Conservation (phyloP, 2,888 invertebrate genomes). For the Harpagoxenus sublaevis region DNA sequence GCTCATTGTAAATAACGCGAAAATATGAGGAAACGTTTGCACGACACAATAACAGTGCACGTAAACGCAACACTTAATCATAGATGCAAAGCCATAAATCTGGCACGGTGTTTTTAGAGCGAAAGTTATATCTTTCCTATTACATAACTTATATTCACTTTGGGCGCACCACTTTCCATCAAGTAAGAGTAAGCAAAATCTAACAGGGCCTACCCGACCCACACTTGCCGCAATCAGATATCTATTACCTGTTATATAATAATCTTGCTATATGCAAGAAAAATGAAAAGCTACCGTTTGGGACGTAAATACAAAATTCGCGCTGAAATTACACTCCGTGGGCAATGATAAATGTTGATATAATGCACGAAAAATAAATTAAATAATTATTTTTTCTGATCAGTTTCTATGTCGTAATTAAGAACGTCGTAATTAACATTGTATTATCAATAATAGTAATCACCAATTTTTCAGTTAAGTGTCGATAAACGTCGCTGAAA, state of each 20-base stretch:
- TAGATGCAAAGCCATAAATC: neutral
- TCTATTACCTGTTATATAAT: slow-evolving; percentile 11
- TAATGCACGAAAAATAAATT: neutral
- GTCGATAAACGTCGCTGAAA: neutral
- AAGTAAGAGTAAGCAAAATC: slow-evolving; percentile 12
- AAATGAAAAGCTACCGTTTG: neutral
- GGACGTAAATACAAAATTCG: neutral
- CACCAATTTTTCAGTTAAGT: neutral
- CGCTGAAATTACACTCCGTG: neutral
- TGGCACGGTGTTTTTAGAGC: neutral
- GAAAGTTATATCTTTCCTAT: neutral
- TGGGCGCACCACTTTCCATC: neutral
- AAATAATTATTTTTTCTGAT: neutral
- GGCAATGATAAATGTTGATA: neutral
- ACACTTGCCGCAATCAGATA: neutral
- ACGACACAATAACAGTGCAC: neutral
- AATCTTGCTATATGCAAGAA: neutral
- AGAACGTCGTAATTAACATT: neutral
- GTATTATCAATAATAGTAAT: neutral
- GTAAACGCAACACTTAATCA: neutral
- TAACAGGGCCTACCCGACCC: neutral
- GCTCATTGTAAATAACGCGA: neutral
- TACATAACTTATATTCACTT: neutral
- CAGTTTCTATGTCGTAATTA: neutral
- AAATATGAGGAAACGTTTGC: neutral